Percentiles rank a stretch among this genome's conserved stretches.
Conservation (phyloP, 2,888 invertebrate species). For the Perizoma affinitatum region DNA sequence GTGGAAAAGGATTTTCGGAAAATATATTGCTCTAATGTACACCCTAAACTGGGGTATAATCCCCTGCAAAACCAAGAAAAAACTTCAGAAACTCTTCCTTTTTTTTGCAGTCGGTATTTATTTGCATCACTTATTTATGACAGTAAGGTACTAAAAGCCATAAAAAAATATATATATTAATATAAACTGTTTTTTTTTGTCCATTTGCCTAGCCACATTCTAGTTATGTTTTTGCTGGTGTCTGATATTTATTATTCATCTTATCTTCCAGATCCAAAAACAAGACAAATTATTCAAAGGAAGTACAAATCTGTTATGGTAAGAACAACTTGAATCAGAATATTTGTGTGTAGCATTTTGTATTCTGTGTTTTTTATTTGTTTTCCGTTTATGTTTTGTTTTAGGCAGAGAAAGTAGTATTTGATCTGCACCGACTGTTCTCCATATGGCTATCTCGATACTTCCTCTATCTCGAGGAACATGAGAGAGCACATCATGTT, state of each 20-base stretch:
- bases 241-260: not conserved
- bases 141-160: too few species aligned
- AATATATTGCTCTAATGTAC: too few species aligned
- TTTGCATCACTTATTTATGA: too few species aligned
- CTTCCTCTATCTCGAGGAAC: slow-evolving; percentile 63
- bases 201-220: too few species aligned
- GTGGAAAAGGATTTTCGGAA: too few species aligned
- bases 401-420: slow-evolving; percentile 90
- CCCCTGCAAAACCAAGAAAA: too few species aligned
- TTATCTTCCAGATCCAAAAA: slow-evolving; percentile 95
- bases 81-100: too few species aligned
- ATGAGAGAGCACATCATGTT: slow-evolving; percentile 68
- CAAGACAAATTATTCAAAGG: slow-evolving; percentile 97
- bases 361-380: slow-evolving; percentile 45
- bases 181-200: too few species aligned
- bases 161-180: too few species aligned
- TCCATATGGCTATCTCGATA: slow-evolving; percentile 87
- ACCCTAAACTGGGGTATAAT: too few species aligned
- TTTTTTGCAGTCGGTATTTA: too few species aligned
- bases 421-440: slow-evolving; percentile 91
- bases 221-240: too few species aligned
- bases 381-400: slow-evolving; percentile 71
- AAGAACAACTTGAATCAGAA: slow-evolving; percentile 70
- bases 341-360: slow-evolving; percentile 18
- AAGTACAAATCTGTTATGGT: slow-evolving; percentile 99